Conservation (phyloP, 2,113 vertebrate genomes). For the Pterocles orientalis region DNA sequence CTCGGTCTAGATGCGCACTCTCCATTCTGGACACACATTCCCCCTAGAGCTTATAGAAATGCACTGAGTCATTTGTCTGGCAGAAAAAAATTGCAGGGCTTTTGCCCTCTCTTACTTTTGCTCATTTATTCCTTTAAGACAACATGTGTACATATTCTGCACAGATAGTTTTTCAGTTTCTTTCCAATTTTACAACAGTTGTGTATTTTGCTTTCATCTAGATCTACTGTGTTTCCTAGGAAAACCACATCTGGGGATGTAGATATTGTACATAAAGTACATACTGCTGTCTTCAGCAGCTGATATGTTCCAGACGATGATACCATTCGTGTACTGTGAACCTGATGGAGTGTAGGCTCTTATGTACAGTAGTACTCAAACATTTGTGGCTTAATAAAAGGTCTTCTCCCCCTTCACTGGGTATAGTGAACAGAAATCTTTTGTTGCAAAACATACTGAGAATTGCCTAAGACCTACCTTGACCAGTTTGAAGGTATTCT, state of each 20-base stretch:
- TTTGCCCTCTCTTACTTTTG: background rate
- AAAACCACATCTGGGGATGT: background rate
- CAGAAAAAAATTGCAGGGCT: background rate
- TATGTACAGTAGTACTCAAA: background rate
- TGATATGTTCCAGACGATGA: background rate
- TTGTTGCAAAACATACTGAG: background rate
- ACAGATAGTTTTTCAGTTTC: background rate
- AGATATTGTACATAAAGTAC: background rate
- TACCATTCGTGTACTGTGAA: background rate
- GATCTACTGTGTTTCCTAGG: background rate
- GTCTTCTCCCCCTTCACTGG: background rate
- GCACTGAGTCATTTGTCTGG: background rate
- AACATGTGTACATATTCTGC: background rate
- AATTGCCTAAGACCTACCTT: background rate
- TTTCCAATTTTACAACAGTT: background rate
- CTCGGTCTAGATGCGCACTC: background rate
- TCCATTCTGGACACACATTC: background rate
- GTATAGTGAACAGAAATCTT: background rate
- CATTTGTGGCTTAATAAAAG: background rate
- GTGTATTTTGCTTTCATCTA: background rate
- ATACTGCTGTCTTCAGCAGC: background rate
- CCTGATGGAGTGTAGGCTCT: background rate
- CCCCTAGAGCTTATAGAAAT: background rate
- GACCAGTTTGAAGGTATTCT: background rate
- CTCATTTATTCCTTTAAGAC: background rate